Percentiles rank a stretch among this genome's conserved stretches.
These are phyloP conservation scores for Cassiopea xamachana DNA, from an alignment of 30 jellyfish, hydroid and myxozoan genomes.

Conservation along the genomic window DNA sequence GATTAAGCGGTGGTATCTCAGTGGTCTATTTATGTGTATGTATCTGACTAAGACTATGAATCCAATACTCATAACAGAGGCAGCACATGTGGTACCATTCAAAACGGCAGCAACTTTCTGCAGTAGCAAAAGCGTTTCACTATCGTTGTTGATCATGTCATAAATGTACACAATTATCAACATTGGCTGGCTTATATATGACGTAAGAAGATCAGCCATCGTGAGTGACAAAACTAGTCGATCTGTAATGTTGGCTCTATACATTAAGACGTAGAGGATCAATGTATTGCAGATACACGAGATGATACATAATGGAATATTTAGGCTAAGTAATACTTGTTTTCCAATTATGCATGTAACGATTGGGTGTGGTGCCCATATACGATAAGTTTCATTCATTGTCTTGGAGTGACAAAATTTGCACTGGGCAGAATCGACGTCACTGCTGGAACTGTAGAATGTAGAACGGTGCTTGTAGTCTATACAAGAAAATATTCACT, in stretches of 20 bases:
- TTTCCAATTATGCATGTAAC: constrained; percentile 13
- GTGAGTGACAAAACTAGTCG: constrained; percentile 36
- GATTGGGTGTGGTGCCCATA: constrained; percentile 48
- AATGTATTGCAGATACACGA: constrained; percentile 18
- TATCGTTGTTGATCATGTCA: background rate
- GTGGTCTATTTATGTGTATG: constrained; percentile 34
- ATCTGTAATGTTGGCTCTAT: constrained; percentile 32
- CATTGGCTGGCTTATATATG: constrained; percentile 22
- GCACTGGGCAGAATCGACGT: too few relatives aligned
- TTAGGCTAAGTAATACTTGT: background rate
- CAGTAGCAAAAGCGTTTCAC: background rate
- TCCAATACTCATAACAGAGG: constrained; percentile 21
- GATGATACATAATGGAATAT: constrained; percentile 3
- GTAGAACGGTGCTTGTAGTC: too few relatives aligned
- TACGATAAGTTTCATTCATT: constrained; percentile 6
- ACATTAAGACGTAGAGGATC: background rate
- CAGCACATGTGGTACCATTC: constrained; percentile 25
- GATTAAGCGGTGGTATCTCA: constrained; percentile 9
- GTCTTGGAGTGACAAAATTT: too few relatives aligned
- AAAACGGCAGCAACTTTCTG: constrained; percentile 18
- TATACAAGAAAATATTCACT: too few relatives aligned
- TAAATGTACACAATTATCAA: constrained; percentile 10
- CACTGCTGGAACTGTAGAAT: too few relatives aligned
- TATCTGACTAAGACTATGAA: constrained; percentile 13
- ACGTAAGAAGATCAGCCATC: constrained; percentile 24